Conservation (phyloP, 2,888 invertebrate genomes). For the Antheraea yamamai region DNA sequence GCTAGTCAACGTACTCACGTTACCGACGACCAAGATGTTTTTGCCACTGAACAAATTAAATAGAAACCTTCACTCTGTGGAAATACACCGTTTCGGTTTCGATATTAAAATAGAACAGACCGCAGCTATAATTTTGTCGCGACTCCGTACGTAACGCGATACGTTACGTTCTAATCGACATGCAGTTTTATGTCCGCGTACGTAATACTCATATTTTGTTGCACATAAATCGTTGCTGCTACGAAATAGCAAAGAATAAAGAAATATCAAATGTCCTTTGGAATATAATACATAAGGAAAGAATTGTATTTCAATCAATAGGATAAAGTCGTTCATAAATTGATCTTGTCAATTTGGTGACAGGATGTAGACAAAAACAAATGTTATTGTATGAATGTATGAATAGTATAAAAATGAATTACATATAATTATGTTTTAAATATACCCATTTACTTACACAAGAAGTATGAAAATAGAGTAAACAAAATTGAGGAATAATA, state of each 20-base stretch:
- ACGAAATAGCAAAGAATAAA: constrained; percentile 16
- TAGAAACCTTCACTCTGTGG: not conserved
- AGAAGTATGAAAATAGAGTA: too few species aligned
- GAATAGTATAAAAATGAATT: not conserved
- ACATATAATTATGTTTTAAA: too few species aligned
- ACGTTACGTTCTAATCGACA: constrained; percentile 39
- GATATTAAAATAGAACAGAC: not conserved
- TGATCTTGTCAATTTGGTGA: not conserved
- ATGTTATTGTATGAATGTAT: not conserved
- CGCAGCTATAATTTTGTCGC: not conserved
- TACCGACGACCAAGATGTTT: constrained; percentile 16
- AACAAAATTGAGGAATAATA: not conserved
- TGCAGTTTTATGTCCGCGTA: constrained; percentile 37
- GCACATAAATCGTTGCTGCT: constrained; percentile 10
- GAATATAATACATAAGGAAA: constrained; percentile 1
- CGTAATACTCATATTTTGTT: constrained; percentile 25
- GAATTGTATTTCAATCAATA: constrained; percentile 1
- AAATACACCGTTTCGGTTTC: not conserved
- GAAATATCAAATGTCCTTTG: constrained; percentile 15
- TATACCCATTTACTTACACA: too few species aligned
- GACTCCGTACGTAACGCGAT: constrained; percentile 43
- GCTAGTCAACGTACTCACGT: not conserved
- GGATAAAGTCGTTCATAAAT: not conserved
- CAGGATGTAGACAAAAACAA: not conserved
- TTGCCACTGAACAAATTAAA: constrained; percentile 11